These are phyloP conservation scores for Drosophila tani DNA, from an alignment of 1,140 invertebrate genomes.

Conservation along the genomic window DNA sequence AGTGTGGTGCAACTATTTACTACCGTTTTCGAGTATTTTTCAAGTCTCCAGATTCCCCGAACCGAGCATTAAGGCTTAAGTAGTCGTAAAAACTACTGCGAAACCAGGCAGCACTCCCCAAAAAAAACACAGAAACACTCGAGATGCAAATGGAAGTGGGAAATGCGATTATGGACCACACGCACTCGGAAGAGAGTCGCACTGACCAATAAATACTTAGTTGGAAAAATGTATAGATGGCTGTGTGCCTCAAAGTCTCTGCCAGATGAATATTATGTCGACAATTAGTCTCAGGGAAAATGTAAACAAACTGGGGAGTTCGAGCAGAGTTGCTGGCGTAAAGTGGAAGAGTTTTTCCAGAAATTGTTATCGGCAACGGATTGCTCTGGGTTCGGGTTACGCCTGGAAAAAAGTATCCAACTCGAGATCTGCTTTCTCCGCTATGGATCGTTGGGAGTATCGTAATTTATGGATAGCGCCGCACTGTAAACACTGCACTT, in stretches of 20 bases:
- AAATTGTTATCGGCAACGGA: constrained; percentile 73
- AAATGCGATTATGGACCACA: constrained; percentile 37
- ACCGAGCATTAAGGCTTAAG: constrained; percentile 47
- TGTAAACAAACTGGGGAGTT: constrained; percentile 57
- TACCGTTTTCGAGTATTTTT: constrained; percentile 63
- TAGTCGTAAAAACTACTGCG: constrained; percentile 60
- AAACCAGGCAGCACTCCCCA: constrained; percentile 27
- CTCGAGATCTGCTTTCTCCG: constrained; percentile 42
- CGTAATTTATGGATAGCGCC: constrained; percentile 79
- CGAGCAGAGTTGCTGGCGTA: background rate
- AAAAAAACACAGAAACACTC: constrained; percentile 12
- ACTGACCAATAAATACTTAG: constrained; percentile 45
- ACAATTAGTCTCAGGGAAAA: constrained; percentile 69
- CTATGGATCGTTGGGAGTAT: constrained; percentile 30
- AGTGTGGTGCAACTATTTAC: constrained; percentile 63
- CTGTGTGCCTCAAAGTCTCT: constrained; percentile 49
- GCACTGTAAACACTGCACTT: constrained; percentile 72
- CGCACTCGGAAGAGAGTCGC: constrained; percentile 8
- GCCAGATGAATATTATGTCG: constrained; percentile 45
- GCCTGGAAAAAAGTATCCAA: constrained; percentile 7
- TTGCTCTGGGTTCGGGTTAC: constrained; percentile 58
- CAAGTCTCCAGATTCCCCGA: constrained; percentile 50
- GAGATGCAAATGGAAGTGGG: constrained; percentile 49
- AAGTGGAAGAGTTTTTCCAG: constrained; percentile 54
- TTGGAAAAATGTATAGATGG: constrained; percentile 3